Evolutionary conservation across 2,888 invertebrate species (phyloP), one percentile per base, ranked within the genome.

Genomic region (Parthenolecanium corni): DNA sequence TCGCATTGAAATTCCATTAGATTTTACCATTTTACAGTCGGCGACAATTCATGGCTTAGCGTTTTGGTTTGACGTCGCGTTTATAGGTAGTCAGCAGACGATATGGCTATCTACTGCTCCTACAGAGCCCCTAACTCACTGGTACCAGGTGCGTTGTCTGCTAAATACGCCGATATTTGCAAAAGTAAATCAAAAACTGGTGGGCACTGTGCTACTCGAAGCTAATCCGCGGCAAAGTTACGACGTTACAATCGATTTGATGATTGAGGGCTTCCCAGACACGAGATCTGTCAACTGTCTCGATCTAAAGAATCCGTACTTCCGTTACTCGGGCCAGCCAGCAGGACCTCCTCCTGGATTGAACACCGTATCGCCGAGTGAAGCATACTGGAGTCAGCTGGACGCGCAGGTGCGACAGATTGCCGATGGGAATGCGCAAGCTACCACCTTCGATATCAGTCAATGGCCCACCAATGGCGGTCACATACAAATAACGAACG

Each of bases 31-130:
- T 69, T 79, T 89, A 69, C 90, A 93, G 74, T 88, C 94, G 0
- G 95, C 94, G 24, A 90, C 92, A 54, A 89, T 96, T 68, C 97
- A 98, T 71, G 97, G 97, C 1, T 77, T 98, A 67, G 97, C 97
- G 18, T 97, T 98, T 77, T 98, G 98, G 97, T 98, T 98, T 74
- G 96, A 98, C 76, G 96, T 97, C 23, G 86, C 95, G 67, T 97
- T 98, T 76, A 84, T 89, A 65, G 96, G 97, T 42, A 83, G 83
- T 51, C 83, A 83, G 65, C 87, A 91, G 71, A 87, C 90, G 65
- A 86, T 97, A 64, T 97, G 97, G 96, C 75, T 98, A 31, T 96
- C 96, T 5, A 98, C 98, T 5, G 86, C 96, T 0, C 97, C 97
- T 0, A 96, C 96, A 2, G 96, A 97, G 73, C 94, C 96, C 0